These are phyloP conservation scores for Champsocephalus esox DNA, from an alignment of 2,797 vertebrate species.

Conservation along the genomic window DNA sequence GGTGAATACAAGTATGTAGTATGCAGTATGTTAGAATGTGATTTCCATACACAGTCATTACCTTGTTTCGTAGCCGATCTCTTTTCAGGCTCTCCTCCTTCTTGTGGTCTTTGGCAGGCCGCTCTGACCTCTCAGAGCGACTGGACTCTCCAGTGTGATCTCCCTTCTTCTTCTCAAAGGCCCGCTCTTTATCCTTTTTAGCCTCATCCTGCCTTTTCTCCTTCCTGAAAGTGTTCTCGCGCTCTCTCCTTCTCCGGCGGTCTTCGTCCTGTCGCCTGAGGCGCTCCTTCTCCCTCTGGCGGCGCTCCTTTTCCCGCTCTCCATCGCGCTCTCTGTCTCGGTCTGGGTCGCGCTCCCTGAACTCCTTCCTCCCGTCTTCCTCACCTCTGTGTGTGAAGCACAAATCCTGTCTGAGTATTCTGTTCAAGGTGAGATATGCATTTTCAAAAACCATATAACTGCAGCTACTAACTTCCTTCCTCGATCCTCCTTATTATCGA, in stretches of 20 bases:
- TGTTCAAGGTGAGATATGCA: not conserved
- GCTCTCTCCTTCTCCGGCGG: conserved; percentile 90
- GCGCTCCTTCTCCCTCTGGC: conserved; percentile 90
- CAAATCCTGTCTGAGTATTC: not conserved
- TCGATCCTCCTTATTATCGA: conserved; percentile 91
- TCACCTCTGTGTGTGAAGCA: conserved; percentile 83
- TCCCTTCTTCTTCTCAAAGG: conserved; percentile 89
- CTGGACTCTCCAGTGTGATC: conserved; percentile 84
- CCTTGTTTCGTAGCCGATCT: conserved; percentile 97
- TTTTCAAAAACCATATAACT: not conserved
- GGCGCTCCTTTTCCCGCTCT: conserved; percentile 89
- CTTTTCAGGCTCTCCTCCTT: conserved; percentile 92
- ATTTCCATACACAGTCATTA: conserved; percentile 51
- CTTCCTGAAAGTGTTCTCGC: conserved; percentile 88
- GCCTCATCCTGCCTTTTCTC: conserved; percentile 89
- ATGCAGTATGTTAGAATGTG: too few species aligned
- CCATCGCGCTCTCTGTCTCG: conserved; percentile 90
- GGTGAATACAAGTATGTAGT: too few species aligned
- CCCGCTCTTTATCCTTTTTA: conserved; percentile 89
- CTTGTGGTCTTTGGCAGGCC: conserved; percentile 87
- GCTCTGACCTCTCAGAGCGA: conserved; percentile 86
- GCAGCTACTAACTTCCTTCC: conserved; percentile 86
- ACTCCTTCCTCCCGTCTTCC: conserved; percentile 91
- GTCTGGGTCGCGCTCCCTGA: conserved; percentile 90
- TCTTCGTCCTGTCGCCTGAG: conserved; percentile 93